Evolutionary conservation across 2,113 vertebrate species (phyloP), one percentile per base, ranked within the genome.

Genomic region (Ochotona princeps): DNA sequence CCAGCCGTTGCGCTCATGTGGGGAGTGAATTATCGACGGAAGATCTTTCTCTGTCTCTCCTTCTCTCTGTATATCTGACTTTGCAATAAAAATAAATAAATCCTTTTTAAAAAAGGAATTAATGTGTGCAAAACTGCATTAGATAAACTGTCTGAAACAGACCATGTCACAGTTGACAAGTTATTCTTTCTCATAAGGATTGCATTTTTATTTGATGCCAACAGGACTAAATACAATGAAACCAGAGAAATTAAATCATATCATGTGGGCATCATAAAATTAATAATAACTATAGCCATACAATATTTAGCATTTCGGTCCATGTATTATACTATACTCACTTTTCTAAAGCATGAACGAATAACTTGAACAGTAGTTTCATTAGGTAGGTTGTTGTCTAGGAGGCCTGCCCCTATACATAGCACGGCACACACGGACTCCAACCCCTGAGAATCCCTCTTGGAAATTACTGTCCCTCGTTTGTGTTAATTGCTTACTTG

Each of bases 71-170:
- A 44, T 44, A 44, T 44, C 38, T 44, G 38, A 44, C 38, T 44
- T 44, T 44, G 38, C 38, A 44, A 44, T 44, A 44, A 44, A 44
- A 44, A 44, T 44, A 44, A 44, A 44, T 44, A 44, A 44, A 44
- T 44, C 38, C n/a, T n/a, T n/a, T n/a, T 44, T 44, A 44, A 44
- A 44, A 44, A 44, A 44, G 6, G 38, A 44, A 44, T 44, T 44
- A 44, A 44, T 44, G 38, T 44, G 38, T 44, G 38, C 44, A 83
- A 47, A 95, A 87, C 44, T 74, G 12, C 44, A 70, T 89, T 83
- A 92, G 72, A 92, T 80, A 91, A 95, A 60, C 67, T 70, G 25
- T 90, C 61, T 91, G 87, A 88, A 90, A 85, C 78, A 94, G 87
- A 92, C 44, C 60, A 8, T 85, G 81, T 90, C 38, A 32, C 69